Evolutionary conservation across 1,140 invertebrate species (phyloP), one percentile per base, ranked within the genome.

Genomic region (Solenopsis fugax): DNA sequence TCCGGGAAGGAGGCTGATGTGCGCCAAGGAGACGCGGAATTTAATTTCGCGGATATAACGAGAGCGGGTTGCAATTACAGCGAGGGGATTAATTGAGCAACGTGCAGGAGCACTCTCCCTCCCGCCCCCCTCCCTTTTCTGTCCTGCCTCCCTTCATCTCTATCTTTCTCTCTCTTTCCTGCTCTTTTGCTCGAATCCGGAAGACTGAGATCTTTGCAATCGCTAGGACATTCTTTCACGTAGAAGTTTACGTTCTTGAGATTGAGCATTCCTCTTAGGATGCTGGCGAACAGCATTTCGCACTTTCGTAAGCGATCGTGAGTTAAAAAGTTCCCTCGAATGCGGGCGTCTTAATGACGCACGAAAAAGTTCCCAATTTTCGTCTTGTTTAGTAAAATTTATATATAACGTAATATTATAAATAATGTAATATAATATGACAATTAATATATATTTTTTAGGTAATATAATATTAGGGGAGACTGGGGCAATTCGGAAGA

Each of bases 31-130:
- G 67, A 82, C 41, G 41, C 62, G 58, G 75, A 85, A 80, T 85
- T 85, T 85, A 85, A 85, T 85, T 85, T 85, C 48, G 34, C 73
- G 13, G 73, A 37, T 54, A 85, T 85, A 85, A 85, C 75, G 84
- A 85, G 75, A 78, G 62, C 84, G 60, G 13, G 75, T 41, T 78
- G 56, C 60, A 85, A 78, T 77, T 65, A 82, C 80, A 73, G 67
- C 52, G 78, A 48, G 24, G 34, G 80, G 50, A 72, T 82, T 82
- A 82, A 82, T 82, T 73, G 80, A 82, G 67, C 67, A 52, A 82
- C 78, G 50, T 58, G 37, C 52, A 60, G 12, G 18, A 16, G 78
- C 10, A 29, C 48, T 45, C n/a, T 85, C 50, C 29, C 37, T 81
- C 50, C 41, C 29, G n/a, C 56, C 64, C 45, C 45, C 21, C 54